These are phyloP conservation scores for Dendrocincla fuliginosa DNA, from an alignment of 2,797 vertebrate species.

Conservation along the genomic window DNA sequence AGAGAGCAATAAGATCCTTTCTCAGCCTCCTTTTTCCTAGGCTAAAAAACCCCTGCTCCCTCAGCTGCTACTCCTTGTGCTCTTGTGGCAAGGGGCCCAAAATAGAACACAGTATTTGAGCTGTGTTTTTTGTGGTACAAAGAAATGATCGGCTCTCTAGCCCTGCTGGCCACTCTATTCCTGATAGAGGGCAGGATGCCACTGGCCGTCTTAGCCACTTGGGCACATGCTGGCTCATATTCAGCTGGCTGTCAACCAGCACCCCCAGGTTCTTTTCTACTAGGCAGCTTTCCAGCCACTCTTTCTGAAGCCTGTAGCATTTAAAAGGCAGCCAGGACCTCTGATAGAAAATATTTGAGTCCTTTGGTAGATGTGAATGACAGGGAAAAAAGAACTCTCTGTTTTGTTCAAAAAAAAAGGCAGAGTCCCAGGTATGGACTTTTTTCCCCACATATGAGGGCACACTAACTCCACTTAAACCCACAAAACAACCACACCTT, in stretches of 20 bases:
- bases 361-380: neutral
- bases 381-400: rapidly evolving
- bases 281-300: neutral
- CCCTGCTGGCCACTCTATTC: neutral
- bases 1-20: neutral
- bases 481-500: neutral
- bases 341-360: neutral
- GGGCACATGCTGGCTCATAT: neutral
- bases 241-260: neutral
- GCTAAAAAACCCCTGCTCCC: neutral
- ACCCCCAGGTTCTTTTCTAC: neutral
- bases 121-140: neutral
- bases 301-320: neutral
- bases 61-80: neutral
- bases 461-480: neutral
- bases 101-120: neutral
- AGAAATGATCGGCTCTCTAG: neutral
- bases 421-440: neutral
- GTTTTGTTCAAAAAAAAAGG: neutral
- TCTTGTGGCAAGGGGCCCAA: neutral
- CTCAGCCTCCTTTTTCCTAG: neutral
- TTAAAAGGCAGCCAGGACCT: neutral
- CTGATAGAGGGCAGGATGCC: neutral
- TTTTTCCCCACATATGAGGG: neutral
- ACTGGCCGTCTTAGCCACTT: neutral